Percentiles rank a stretch among this genome's conserved stretches.
Conservation (phyloP, 2,113 vertebrate genomes). For the Pteropus alecto region DNA sequence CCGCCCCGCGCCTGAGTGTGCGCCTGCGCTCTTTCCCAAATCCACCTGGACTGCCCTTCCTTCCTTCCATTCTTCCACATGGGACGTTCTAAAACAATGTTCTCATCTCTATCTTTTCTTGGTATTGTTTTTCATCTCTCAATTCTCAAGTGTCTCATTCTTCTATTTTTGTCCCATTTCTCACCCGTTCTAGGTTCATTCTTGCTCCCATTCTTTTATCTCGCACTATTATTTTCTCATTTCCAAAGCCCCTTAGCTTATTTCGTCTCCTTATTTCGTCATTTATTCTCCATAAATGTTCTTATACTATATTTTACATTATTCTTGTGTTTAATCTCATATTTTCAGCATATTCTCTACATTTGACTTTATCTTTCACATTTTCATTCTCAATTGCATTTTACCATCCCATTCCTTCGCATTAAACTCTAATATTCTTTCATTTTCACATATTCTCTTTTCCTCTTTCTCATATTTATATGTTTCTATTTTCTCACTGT, state of each 20-base stretch:
- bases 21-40: neutral
- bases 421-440: neutral
- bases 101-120: neutral
- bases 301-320: neutral
- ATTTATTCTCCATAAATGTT: neutral
- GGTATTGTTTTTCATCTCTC: neutral
- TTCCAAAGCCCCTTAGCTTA: neutral
- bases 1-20: neutral
- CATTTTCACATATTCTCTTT: neutral
- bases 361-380: neutral
- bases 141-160: neutral
- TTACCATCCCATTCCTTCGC: neutral
- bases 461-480: neutral
- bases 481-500: neutral
- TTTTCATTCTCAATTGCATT: neutral
- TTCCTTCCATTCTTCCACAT: accelerated
- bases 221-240: neutral
- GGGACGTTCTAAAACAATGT: too few species aligned
- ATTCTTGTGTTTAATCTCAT: neutral
- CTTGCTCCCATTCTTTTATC: neutral
- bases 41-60: accelerated
- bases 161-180: neutral
- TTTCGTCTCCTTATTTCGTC: neutral
- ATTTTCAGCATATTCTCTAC: neutral
- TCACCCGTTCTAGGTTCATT: neutral